Percentiles rank a stretch among this genome's conserved stretches.
Evolutionary conservation across 2,888 invertebrate genomes (phyloP).

Genomic region (Diplolepis rosae): DNA sequence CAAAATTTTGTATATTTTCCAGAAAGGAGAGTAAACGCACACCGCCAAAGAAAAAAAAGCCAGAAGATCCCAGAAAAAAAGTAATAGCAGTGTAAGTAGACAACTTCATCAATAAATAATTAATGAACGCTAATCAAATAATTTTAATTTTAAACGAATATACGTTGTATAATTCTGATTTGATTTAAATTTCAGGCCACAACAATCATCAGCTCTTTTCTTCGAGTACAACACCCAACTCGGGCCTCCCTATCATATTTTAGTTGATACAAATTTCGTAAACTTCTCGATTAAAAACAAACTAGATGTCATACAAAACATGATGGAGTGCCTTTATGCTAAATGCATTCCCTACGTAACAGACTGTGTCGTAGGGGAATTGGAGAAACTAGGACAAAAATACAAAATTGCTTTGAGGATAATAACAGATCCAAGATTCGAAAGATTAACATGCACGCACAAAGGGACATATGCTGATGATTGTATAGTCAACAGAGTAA

Average conservation of each 20-base stretch:
- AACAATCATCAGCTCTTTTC: conserved; percentile 94
- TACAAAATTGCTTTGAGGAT: conserved; percentile 96
- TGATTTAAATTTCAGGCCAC: conserved; percentile 77
- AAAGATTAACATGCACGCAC: conserved; percentile 93
- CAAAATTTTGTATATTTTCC: conserved; percentile 44
- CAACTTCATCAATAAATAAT: conserved; percentile 4
- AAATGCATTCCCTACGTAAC: conserved; percentile 99
- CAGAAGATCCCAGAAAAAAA: conserved; percentile 83
- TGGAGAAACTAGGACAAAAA: conserved; percentile 97
- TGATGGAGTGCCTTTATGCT: conserved; percentile 99
- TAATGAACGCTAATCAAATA: not conserved
- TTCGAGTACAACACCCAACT: conserved; percentile 98
- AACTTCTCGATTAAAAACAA: conserved; percentile 99
- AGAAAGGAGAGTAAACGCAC: conserved; percentile 83
- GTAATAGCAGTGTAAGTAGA: conserved; percentile 81
- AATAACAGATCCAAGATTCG: conserved; percentile 95
- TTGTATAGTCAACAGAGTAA: conserved; percentile 95
- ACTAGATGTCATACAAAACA: conserved; percentile 94
- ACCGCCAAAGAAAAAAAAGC: conserved; percentile 81
- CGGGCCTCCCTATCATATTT: conserved; percentile 97
- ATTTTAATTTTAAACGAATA: not conserved
- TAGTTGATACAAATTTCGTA: conserved; percentile 98
- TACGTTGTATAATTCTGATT: not conserved
- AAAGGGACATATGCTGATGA: conserved; percentile 99
- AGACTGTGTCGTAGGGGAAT: conserved; percentile 97